Conservation (phyloP, 2,888 invertebrate species). For the Dinocampus coccinellae region DNA sequence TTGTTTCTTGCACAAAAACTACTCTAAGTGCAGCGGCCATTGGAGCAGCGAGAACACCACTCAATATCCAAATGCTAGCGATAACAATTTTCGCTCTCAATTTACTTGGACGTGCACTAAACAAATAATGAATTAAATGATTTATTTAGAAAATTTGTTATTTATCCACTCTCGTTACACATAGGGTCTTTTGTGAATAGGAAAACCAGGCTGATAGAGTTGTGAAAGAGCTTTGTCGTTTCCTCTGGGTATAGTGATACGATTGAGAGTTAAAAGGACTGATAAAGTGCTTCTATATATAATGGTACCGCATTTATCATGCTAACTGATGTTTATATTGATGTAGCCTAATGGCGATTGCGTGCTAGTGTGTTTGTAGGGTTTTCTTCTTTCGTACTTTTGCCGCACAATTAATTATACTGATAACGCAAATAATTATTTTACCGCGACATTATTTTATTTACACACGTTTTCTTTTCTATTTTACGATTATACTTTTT, state of each 20-base stretch:
- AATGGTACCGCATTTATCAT: background rate
- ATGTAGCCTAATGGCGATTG: background rate
- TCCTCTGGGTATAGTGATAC: background rate
- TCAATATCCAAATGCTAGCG: slow-evolving; percentile 81
- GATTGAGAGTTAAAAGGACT: background rate
- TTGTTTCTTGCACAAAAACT: slow-evolving; percentile 70
- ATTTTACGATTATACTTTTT: background rate
- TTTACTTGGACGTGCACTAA: slow-evolving; percentile 82
- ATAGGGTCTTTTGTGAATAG: background rate
- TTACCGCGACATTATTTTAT: background rate
- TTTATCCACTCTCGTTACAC: background rate
- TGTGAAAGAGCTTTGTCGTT: no score
- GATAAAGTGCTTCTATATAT: background rate
- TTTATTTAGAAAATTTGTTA: no score
- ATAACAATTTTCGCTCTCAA: slow-evolving; percentile 81
- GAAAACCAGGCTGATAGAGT: background rate
- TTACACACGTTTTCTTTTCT: background rate
- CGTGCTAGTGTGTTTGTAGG: background rate
- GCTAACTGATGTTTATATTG: background rate
- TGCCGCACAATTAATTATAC: background rate
- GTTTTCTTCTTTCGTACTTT: background rate
- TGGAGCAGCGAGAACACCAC: slow-evolving; percentile 78
- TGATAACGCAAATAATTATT: background rate
- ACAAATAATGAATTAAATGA: no score
- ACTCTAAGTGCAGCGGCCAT: slow-evolving; percentile 77